Conservation (phyloP, 2,797 vertebrate species). For the Acanthiza pusilla region DNA sequence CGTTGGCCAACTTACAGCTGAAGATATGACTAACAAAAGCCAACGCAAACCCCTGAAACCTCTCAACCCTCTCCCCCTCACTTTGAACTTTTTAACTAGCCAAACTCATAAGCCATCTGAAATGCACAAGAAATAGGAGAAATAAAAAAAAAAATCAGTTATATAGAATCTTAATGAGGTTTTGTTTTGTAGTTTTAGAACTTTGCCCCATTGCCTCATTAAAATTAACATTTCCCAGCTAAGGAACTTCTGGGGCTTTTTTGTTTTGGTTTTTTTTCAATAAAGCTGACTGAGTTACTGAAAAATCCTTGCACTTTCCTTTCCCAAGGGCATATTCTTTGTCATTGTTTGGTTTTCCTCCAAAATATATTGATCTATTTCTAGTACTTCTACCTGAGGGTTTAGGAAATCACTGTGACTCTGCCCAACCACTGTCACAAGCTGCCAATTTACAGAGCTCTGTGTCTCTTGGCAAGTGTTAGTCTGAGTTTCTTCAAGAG, state of each 20-base stretch:
- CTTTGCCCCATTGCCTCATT: not conserved
- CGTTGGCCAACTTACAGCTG: not conserved
- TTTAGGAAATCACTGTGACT: not conserved
- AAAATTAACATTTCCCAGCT: not conserved
- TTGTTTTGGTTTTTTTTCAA: not conserved
- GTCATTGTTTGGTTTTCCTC: not conserved
- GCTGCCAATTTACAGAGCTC: not conserved
- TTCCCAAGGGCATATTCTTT: not conserved
- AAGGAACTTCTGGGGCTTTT: not conserved
- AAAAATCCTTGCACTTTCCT: not conserved
- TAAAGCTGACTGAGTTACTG: not conserved
- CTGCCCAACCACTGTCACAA: not conserved
- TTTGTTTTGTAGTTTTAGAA: not conserved
- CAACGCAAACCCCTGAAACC: not conserved
- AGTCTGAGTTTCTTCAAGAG: not conserved
- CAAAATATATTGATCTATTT: not conserved
- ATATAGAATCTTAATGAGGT: not conserved
- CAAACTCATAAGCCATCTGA: not conserved
- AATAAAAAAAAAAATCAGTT: rapidly evolving
- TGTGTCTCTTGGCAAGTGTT: not conserved
- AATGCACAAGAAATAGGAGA: not conserved
- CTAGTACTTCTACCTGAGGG: not conserved
- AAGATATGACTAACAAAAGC: not conserved
- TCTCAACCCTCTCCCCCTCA: not conserved
- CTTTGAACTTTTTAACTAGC: not conserved